Conservation (phyloP, 2,113 vertebrate species). For the Mola mola region DNA sequence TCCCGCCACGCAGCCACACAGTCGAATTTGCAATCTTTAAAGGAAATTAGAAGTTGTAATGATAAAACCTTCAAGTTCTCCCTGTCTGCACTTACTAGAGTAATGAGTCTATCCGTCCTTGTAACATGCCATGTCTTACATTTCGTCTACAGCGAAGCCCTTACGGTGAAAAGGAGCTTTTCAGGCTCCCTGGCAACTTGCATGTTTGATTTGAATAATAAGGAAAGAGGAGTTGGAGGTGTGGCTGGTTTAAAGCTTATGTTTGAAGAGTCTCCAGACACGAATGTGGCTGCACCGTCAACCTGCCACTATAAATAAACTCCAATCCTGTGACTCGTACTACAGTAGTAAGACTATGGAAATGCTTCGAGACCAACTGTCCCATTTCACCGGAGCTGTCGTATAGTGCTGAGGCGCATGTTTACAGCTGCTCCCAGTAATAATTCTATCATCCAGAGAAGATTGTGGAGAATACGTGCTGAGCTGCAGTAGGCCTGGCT, state of each 20-base stretch:
- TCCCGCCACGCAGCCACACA: slow-evolving; percentile 28
- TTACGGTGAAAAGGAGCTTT: slow-evolving; percentile 8
- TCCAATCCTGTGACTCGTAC: slow-evolving; percentile 18
- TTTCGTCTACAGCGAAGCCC: slow-evolving; percentile 10
- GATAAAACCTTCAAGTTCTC: slow-evolving; percentile 41
- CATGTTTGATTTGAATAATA: slow-evolving; percentile 19
- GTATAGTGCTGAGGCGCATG: slow-evolving; percentile 21
- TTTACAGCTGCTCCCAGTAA: slow-evolving; percentile 45
- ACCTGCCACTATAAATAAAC: slow-evolving; percentile 26
- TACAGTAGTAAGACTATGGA: slow-evolving; percentile 20
- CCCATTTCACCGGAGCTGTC: slow-evolving; percentile 27
- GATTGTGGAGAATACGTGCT: no score
- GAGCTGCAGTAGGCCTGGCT: no score
- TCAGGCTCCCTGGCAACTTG: slow-evolving; percentile 18
- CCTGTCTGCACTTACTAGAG: slow-evolving; percentile 31
- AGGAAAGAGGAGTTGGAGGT: slow-evolving; percentile 12
- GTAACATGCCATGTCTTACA: slow-evolving; percentile 34
- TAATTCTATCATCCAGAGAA: slow-evolving; percentile 36
- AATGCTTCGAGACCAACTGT: slow-evolving; percentile 24
- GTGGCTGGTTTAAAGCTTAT: slow-evolving; percentile 16
- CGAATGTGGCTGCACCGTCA: slow-evolving; percentile 28
- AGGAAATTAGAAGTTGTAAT: slow-evolving; percentile 56
- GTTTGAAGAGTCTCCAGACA: slow-evolving; percentile 21
- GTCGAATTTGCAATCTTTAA: slow-evolving; percentile 56
- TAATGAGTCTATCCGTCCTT: slow-evolving; percentile 41